Evolutionary conservation across 2,113 vertebrate species (phyloP), one percentile per base, ranked within the genome.

Genomic region (Sebastes fasciatus): DNA sequence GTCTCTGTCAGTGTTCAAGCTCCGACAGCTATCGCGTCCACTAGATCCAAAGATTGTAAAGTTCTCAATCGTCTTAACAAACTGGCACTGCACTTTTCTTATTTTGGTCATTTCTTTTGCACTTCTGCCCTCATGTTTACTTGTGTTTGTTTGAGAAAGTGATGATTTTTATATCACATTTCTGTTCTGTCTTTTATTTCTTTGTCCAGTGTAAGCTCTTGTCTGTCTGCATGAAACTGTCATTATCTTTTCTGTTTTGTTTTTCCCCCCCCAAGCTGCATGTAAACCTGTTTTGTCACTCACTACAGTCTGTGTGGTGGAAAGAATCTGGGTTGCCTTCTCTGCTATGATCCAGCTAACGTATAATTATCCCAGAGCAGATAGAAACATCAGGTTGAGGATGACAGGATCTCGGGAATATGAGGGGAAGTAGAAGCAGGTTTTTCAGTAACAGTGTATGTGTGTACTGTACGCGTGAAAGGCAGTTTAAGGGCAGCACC

Each of bases 111-210:
- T 79, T 89, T 86, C 72, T 85, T 93, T 93, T 93, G 85, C 96
- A 96, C 96, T 94, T 95, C 94, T 95, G 95, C 96, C 95, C 95
- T 96, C 93, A 89, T 96, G 96, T 96, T 96, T 95, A 93, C 96
- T 84, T 92, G 21, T 83, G 81, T 71, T 26, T 74, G 85, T 82
- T 26, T 77, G 75, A 86, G 48, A 77, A 89, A 79, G 80, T 86
- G 89, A 87, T 82, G 23, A 45, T 60, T 72, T 82, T 87, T 88
- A 57, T 92, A 58, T 88, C 88, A 71, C 78, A 52, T 79, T 58
- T 74, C 70, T 87, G 40, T 84, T 85, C 74, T 77, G 69, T 77
- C 42, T 69, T 90, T 48, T 61, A 1, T 34, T 88, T 89, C 90
- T 94, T 80, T 89, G 79, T 95, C 90, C 90, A 85, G 87, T 96